Base-by-base conservation (phyloP, 2,888 invertebrate genomes). In the Thyatira batis region DNA sequence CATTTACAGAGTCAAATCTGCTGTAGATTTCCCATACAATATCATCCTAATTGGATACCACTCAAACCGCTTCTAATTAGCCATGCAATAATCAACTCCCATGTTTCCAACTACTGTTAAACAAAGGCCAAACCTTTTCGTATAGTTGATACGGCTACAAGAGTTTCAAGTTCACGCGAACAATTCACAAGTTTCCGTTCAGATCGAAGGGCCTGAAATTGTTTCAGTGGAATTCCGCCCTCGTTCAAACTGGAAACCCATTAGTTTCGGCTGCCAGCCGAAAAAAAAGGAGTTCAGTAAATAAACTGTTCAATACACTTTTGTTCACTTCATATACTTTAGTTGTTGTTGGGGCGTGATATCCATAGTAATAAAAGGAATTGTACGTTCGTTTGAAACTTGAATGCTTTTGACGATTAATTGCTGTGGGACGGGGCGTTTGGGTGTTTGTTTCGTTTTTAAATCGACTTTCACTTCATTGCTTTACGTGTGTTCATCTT, bases 141-240 rank as follows among this genome's bases (percentile, higher is more conserved):
- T 13, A 23, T 27, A 46, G 27, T 48, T 27, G 39, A 39, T 39
- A 39, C 17, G 39, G 39, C 8, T 39, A 21, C 21, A 30, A 30
- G 13, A 46, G 46, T 43, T 21, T 52, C 25, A 59, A 67, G 58
- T 58, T 57, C 53, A 54, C 23, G 17, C 27, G 27, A 48, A 27
- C 48, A 48, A 27, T 48, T 48, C 48, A 27, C 28, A 48, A 48
- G 48, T 48, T 48, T 48, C 28, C 48, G 13, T 57, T 50, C 33
- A 54, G 27, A 55, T 52, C 46, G 50, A 56, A 57, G 59, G 62
- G 66, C 65, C 64, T 57, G 53, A 61, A 73, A 73, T 74, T 71
- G 72, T 78, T 76, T 67, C 63, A 57, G 61, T 69, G 68, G 73
- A 75, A 78, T 76, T 67, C 60, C 61, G 65, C 67, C 67, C 66